Base-by-base conservation (phyloP, 2,113 vertebrate genomes). In the Rhinogobius similis region DNA sequence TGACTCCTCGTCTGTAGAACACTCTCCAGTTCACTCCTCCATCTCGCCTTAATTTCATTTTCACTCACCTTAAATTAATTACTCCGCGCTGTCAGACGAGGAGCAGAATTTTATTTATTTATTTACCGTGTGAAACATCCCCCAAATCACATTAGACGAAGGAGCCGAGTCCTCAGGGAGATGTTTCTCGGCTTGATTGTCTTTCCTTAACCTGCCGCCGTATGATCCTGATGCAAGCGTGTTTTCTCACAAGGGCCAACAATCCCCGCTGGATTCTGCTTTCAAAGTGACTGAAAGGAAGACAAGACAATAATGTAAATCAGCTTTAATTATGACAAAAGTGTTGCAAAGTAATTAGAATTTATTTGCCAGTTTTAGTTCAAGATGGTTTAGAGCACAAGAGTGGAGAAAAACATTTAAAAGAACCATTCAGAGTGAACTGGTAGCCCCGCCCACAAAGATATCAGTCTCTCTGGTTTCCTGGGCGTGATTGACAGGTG, bases 21-120 rank as follows among this genome's bases (percentile, higher is more conserved):
- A n/a, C n/a, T n/a, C n/a, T n/a, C n/a, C 13, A 1, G 1, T 23
- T 2, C 55, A 16, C 55, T 56, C 23, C 52, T 16, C 24, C 8
- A 24, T 26, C 55, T 24, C 26, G 13, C 55, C 26, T 36, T 32
- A 36, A 61, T 61, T 61, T 61, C 58, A 61, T 61, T 61, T 61
- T 36, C 58, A 10, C 27, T n/a, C 27, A 1, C 29, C 58, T 58
- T 61, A 61, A 61, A 61, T 36, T 36, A 36, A 61, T 61, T 36
- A 61, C 29, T 1, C 16, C 2, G 58, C 26, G 0, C 55, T 10
- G 58, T 61, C 27, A 20, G 18, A 12, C 23, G 11, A 24, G 26
- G 16, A 36, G 27, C 8, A 10, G 10, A 27, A 10, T 61, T 36
- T 61, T 61, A n/a, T 59, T 36, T 59, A 32, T 59, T 59, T 59